Percentiles rank a stretch among this genome's conserved stretches.
phyloP scores from a whole-genome alignment of 2,888 invertebrate genomes.

The Chydorus sphaericus region DNA sequence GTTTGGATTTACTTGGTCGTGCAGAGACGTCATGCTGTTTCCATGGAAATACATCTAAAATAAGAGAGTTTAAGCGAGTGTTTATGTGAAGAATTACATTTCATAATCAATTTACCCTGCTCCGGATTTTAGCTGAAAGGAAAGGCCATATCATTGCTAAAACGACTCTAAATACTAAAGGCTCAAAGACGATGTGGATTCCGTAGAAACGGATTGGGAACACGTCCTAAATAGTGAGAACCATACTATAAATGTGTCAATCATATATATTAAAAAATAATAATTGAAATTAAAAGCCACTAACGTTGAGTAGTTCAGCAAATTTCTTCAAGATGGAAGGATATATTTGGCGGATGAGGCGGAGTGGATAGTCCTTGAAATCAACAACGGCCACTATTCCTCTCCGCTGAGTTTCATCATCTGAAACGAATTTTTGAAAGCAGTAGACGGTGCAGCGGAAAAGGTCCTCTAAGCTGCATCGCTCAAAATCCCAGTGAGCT shows the following conservation, averaged over 20 bases:
- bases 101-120: slow-evolving; percentile 36
- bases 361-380: slow-evolving; percentile 30
- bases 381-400: slow-evolving; percentile 32
- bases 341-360: slow-evolving; percentile 36
- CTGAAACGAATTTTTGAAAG: slow-evolving; percentile 37
- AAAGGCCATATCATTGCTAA: slow-evolving; percentile 81
- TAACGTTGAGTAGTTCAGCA: neutral
- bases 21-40: neutral
- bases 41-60: neutral
- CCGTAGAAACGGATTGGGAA: slow-evolving; percentile 74
- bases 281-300: too few relatives aligned
- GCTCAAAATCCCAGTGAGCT: slow-evolving; percentile 60
- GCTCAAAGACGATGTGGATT: slow-evolving; percentile 77
- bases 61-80: neutral
- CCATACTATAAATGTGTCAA: slow-evolving; percentile 20
- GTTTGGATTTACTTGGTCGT: neutral
- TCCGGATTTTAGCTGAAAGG: slow-evolving; percentile 66
- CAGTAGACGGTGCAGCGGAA: slow-evolving; percentile 38
- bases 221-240: slow-evolving; percentile 44
- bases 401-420: slow-evolving; percentile 39
- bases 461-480: slow-evolving; percentile 38
- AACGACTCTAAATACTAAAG: slow-evolving; percentile 75
- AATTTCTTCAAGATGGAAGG: slow-evolving; percentile 34
- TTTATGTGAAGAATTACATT: neutral
- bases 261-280: slow-evolving; percentile 8